Conservation (phyloP, 37 sponge, comb jelly and placozoan genomes). For the Crambe crambe region DNA sequence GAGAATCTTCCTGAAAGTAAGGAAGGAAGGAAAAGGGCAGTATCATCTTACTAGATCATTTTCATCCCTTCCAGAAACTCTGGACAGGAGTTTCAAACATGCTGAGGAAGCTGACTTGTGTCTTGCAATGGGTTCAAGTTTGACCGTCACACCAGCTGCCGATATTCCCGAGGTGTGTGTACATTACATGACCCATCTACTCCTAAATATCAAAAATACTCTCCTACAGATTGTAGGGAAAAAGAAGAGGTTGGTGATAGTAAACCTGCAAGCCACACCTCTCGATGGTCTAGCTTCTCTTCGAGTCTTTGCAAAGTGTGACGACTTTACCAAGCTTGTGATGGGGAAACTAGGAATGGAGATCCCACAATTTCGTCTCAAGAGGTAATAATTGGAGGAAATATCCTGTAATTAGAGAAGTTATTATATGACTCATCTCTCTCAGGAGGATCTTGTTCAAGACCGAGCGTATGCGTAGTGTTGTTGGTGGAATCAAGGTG, state of each 20-base stretch:
- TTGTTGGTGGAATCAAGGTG: too few relatives aligned
- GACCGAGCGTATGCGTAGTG: too few relatives aligned
- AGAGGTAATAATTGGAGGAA: conserved; percentile 12
- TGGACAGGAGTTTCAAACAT: conserved; percentile 64
- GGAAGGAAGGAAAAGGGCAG: neutral
- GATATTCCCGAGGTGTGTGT: conserved; percentile 60
- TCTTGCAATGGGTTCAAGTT: conserved; percentile 76
- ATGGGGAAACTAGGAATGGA: conserved; percentile 59
- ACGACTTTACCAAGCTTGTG: conserved; percentile 55
- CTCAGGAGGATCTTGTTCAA: neutral
- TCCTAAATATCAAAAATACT: neutral
- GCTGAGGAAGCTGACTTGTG: conserved; percentile 66
- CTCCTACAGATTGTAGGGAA: conserved; percentile 9
- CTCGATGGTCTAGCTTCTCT: conserved; percentile 54
- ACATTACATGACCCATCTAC: neutral
- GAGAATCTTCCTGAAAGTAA: conserved; percentile 77
- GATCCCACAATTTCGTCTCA: conserved; percentile 61
- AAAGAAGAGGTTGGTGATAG: conserved; percentile 55
- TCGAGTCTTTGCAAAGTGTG: conserved; percentile 74
- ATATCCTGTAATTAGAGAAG: neutral
- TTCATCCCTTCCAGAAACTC: conserved; percentile 30
- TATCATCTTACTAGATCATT: neutral
- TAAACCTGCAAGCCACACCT: conserved; percentile 75
- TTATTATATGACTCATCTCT: neutral
- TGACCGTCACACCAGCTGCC: conserved; percentile 82